A percentile compares a stretch with the other conserved stretches of the same genome.
phyloP scores from a whole-genome alignment of 2,113 vertebrate genomes.

The Hippoglossus stenolepis region DNA sequence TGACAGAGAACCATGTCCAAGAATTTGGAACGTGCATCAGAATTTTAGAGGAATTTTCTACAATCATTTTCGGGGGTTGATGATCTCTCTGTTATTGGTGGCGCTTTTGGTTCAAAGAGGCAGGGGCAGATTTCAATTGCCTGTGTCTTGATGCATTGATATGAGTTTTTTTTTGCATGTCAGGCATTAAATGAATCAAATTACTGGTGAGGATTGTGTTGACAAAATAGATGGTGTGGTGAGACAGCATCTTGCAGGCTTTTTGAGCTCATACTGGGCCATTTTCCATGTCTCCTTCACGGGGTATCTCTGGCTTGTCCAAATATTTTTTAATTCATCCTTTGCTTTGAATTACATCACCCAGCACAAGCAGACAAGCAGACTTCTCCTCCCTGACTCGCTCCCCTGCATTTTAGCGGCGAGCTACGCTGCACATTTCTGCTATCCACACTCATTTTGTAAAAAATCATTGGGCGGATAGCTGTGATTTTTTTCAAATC shows the following conservation, averaged over 20 bases:
- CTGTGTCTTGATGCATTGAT: not conserved
- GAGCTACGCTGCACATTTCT: not conserved
- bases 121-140: not conserved
- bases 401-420: conserved; percentile 1
- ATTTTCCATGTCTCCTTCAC: conserved; percentile 23
- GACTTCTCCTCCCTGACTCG: conserved; percentile 20
- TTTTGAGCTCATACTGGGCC: conserved; percentile 11
- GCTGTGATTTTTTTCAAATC: not conserved
- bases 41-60: conserved; percentile 40
- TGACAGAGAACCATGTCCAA: conserved; percentile 56
- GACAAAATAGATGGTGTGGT: conserved; percentile 10
- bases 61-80: not conserved
- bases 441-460: not conserved
- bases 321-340: conserved; percentile 50
- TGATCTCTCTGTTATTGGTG: conserved; percentile 6
- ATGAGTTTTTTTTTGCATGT: conserved; percentile 3
- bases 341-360: conserved; percentile 52
- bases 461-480: not conserved
- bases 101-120: conserved; percentile 21
- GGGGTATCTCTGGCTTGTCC: conserved; percentile 32
- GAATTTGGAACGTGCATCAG: conserved; percentile 58
- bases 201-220: conserved; percentile 1
- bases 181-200: not conserved
- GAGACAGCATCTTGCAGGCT: conserved; percentile 13
- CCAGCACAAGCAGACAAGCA: conserved; percentile 19